Percentiles rank a stretch among this genome's conserved stretches.
These are phyloP conservation scores for Lacanobia oleracea DNA, from an alignment of 2,888 invertebrate species.

Conservation along the genomic window DNA sequence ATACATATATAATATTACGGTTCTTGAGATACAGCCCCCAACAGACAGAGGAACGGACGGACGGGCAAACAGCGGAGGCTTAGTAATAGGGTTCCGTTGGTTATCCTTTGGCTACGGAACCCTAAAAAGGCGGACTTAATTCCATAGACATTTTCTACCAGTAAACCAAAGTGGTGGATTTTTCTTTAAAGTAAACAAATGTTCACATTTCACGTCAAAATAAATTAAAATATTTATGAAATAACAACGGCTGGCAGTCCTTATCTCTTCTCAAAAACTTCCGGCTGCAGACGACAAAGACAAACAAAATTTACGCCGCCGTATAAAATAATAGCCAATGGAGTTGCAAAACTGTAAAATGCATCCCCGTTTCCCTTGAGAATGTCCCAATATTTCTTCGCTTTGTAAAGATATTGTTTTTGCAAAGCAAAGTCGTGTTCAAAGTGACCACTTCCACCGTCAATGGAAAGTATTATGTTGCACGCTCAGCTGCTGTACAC, in stretches of 20 bases:
- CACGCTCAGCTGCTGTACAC: conserved; percentile 79
- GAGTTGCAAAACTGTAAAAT: conserved; percentile 64
- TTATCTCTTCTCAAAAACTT: conserved; percentile 38
- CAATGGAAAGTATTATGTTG: conserved; percentile 80
- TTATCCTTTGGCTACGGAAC: too few species aligned
- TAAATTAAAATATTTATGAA: not conserved
- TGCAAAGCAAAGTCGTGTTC: conserved; percentile 71
- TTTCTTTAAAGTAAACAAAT: not conserved
- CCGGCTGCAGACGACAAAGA: conserved; percentile 46
- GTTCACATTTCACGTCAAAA: not conserved
- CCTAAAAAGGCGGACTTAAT: too few species aligned
- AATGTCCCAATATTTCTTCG: conserved; percentile 71
- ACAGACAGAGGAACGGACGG: too few species aligned
- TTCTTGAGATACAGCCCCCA: too few species aligned
- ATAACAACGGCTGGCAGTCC: not conserved
- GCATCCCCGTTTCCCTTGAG: conserved; percentile 62
- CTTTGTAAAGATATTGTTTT: conserved; percentile 71
- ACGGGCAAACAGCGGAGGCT: too few species aligned
- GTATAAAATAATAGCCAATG: conserved; percentile 60
- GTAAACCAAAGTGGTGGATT: not conserved
- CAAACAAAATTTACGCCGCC: conserved; percentile 46
- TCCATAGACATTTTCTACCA: too few species aligned
- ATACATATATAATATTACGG: too few species aligned
- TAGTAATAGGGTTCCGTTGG: too few species aligned
- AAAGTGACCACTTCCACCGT: conserved; percentile 80